A percentile compares a stretch with the other conserved stretches of the same genome.
Evolutionary conservation across 2,113 vertebrate species (phyloP).

Genomic region (Podilymbus podiceps): DNA sequence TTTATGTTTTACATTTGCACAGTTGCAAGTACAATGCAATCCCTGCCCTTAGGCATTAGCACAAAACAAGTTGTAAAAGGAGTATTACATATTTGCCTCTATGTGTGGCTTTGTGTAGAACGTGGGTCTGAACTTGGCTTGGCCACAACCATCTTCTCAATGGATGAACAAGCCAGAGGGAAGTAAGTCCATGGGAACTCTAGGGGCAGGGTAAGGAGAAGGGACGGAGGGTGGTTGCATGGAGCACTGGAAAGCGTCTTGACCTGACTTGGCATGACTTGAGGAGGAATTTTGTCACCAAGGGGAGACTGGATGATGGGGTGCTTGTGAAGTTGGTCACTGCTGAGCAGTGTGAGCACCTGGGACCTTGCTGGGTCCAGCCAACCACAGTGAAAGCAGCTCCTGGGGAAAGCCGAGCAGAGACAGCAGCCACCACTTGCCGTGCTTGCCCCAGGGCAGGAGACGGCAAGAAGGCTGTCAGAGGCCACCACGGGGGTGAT

Average conservation of each 20-base stretch:
- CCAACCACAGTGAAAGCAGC: background rate
- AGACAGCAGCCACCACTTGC: background rate
- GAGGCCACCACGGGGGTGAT: background rate
- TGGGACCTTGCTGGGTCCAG: background rate
- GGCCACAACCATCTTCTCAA: background rate
- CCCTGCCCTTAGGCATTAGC: slow-evolving; percentile 12
- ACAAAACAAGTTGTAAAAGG: background rate
- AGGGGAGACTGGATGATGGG: background rate
- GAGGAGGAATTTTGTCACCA: background rate
- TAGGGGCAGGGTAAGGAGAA: background rate
- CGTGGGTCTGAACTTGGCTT: background rate
- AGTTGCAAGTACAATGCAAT: background rate
- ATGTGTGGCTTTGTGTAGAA: background rate
- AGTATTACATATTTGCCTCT: background rate
- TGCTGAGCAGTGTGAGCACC: background rate
- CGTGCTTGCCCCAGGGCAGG: background rate
- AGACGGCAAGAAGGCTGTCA: slow-evolving; percentile 6
- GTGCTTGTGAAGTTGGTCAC: background rate
- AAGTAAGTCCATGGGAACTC: background rate
- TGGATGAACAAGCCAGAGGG: background rate
- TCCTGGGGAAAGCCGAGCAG: background rate
- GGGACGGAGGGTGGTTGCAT: background rate
- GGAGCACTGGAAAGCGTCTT: background rate
- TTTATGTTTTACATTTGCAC: slow-evolving; percentile 39
- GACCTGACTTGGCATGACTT: background rate